Conservation (phyloP, 2,797 vertebrate species). For the Squalus acanthias region DNA sequence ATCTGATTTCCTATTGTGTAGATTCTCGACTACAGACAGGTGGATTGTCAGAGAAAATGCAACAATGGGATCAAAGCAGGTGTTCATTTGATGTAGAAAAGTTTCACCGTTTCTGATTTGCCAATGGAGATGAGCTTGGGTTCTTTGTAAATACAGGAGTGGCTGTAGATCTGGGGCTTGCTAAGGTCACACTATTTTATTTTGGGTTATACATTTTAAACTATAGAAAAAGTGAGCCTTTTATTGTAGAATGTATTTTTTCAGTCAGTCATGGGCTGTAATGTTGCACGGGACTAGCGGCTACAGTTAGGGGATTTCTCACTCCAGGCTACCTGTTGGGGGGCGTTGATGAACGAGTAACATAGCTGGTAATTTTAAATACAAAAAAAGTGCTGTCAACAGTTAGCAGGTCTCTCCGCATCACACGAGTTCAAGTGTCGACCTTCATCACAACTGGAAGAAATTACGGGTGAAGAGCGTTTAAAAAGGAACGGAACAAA, state of each 20-base stretch:
- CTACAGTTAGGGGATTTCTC: neutral
- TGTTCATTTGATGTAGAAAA: neutral
- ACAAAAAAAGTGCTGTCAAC: neutral
- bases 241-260: neutral
- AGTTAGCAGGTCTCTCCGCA: neutral
- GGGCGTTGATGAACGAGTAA: neutral
- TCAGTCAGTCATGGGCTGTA: neutral
- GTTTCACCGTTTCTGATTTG: neutral
- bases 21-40: neutral
- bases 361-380: neutral
- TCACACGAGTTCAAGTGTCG: neutral
- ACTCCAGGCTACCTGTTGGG: neutral
- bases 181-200: neutral
- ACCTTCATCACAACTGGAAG: neutral
- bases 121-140: neutral
- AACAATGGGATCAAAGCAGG: neutral
- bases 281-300: neutral
- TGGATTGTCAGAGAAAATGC: neutral
- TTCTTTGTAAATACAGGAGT: neutral
- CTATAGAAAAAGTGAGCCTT: neutral
- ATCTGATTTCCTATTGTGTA: neutral
- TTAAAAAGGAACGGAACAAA: neutral
- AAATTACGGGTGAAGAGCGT: neutral
- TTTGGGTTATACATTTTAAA: neutral
- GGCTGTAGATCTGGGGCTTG: neutral